A percentile compares a stretch with the other conserved stretches of the same genome.
Evolutionary conservation across 2,888 invertebrate species (phyloP).

Genomic region (Drosophila meridiana): DNA sequence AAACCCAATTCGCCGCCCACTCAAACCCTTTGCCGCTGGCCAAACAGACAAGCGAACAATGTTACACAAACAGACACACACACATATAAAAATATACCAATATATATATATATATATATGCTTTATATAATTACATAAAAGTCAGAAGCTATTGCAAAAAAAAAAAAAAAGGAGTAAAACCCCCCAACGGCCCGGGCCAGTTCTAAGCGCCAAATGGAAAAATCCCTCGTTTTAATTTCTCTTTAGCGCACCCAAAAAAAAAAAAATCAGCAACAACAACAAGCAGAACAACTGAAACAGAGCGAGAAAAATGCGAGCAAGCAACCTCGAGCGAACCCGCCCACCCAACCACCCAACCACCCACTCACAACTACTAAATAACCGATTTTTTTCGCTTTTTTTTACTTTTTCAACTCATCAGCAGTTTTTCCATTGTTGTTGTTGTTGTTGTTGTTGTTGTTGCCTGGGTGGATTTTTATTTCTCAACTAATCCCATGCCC

Average conservation of each 20-base stretch:
- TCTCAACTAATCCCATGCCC: slow-evolving; percentile 75
- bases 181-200: slow-evolving; percentile 9
- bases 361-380: slow-evolving; percentile 57
- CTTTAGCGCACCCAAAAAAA: slow-evolving; percentile 59
- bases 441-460: slow-evolving; percentile 22
- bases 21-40: background rate
- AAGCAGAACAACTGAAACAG: slow-evolving; percentile 33
- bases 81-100: background rate
- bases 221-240: slow-evolving; percentile 77
- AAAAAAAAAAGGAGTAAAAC: slow-evolving; percentile 21
- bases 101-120: background rate
- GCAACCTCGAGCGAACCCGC: background rate
- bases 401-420: slow-evolving; percentile 69
- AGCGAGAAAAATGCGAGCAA: slow-evolving; percentile 51
- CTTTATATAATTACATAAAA: slow-evolving; percentile 79
- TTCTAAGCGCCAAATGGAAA: slow-evolving; percentile 60
- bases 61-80: slow-evolving; percentile 5
- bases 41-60: slow-evolving; percentile 53
- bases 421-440: slow-evolving; percentile 58
- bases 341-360: slow-evolving; percentile 23
- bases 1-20: background rate
- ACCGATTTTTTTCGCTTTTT: slow-evolving; percentile 45
- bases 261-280: slow-evolving; percentile 20
- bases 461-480: slow-evolving; percentile 72
- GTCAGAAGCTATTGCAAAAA: slow-evolving; percentile 56